Percentiles rank a stretch among this genome's conserved stretches.
These are phyloP conservation scores for Bembecia ichneumoniformis DNA, from an alignment of 2,888 invertebrate species.

Conservation along the genomic window DNA sequence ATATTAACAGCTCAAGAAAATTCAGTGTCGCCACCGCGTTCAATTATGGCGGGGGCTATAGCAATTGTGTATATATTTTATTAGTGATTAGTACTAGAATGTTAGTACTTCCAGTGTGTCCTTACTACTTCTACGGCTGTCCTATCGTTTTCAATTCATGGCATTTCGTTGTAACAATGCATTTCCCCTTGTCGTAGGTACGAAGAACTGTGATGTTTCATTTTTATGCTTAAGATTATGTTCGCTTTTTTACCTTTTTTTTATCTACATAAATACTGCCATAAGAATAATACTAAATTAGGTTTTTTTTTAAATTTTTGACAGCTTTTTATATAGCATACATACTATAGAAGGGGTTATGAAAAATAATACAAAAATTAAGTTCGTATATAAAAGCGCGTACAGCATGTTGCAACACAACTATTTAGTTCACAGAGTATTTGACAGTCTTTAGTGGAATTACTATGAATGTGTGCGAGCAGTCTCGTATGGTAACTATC, in stretches of 20 bases:
- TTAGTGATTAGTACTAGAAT: constrained; percentile 46
- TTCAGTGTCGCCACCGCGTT: constrained; percentile 55
- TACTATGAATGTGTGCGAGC: too few species aligned
- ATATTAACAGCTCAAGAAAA: constrained; percentile 58
- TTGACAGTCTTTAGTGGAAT: too few species aligned
- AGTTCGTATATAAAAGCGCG: too few species aligned
- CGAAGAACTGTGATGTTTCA: constrained; percentile 63
- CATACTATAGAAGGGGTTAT: not conserved
- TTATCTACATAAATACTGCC: constrained; percentile 2
- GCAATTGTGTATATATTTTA: constrained; percentile 45
- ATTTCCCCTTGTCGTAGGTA: constrained; percentile 41
- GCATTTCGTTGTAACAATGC: constrained; percentile 32
- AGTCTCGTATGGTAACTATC: too few species aligned
- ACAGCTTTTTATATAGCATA: not conserved
- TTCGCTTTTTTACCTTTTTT: not conserved
- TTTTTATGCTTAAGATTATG: constrained; percentile 25
- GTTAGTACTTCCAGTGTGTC: constrained; percentile 63
- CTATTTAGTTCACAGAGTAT: too few species aligned
- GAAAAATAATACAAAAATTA: too few species aligned
- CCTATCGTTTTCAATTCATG: constrained; percentile 37
- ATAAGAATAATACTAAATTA: not conserved
- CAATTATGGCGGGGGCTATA: constrained; percentile 27
- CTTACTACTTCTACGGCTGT: constrained; percentile 50
- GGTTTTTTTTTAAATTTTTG: not conserved
- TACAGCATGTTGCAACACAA: too few species aligned